A percentile compares a stretch with the other conserved stretches of the same genome.
Conservation (phyloP, 2,888 invertebrate genomes). For the Apamea sordens region DNA sequence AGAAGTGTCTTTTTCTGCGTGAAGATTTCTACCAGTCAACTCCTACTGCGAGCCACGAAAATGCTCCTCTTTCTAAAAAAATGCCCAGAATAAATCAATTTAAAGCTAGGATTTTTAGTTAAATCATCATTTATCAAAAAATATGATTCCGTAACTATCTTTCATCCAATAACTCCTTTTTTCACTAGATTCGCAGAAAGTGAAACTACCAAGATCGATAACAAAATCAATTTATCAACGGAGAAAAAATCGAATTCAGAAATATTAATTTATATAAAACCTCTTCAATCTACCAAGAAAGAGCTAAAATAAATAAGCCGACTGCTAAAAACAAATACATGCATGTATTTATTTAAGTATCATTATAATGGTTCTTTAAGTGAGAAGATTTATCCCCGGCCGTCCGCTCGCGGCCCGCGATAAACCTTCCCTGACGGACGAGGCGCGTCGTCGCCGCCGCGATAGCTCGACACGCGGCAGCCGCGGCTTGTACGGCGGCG, state of each 20-base stretch:
- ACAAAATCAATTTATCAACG: background rate
- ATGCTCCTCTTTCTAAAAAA: too few species aligned
- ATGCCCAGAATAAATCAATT: too few species aligned
- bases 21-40: too few species aligned
- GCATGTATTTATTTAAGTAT: background rate
- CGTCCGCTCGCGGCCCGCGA: background rate
- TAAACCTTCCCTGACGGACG: constrained; percentile 11
- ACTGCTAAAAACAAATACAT: background rate
- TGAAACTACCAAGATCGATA: background rate
- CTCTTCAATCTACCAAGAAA: background rate
- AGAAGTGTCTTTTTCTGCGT: too few species aligned
- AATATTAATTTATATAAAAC: background rate
- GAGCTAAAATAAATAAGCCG: background rate
- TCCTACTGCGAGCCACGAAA: too few species aligned
- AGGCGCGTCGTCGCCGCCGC: background rate
- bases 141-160: too few species aligned
- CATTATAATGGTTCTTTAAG: background rate
- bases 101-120: too few species aligned
- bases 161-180: too few species aligned
- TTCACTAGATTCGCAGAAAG: background rate
- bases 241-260: background rate
- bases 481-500: background rate
- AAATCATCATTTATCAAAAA: too few species aligned
- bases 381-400: constrained; percentile 10
- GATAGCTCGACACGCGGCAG: background rate